Evolutionary conservation across 2,797 vertebrate species (phyloP), one percentile per base, ranked within the genome.

Genomic region (Parauchenoglanis ngamensis): DNA sequence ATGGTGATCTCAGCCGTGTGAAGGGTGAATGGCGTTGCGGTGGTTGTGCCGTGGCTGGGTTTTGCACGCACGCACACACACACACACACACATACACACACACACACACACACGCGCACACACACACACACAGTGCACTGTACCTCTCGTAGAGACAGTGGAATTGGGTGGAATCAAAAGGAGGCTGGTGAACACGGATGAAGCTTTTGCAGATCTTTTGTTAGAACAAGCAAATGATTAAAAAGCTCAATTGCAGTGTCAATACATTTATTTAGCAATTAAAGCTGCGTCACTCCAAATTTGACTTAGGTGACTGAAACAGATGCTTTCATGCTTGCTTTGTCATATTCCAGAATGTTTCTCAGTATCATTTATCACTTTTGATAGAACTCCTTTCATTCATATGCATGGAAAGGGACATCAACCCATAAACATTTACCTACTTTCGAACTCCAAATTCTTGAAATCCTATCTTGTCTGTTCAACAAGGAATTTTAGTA

Each of bases 1-100:
- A 95, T 94, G 94, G 94, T 86, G 90, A 96, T 93, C 78, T 93
- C 90, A 93, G 91, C 91, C 7, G 54, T 84, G 83, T 84, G 83
- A 84, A 56, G 25, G 68, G 65, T 28, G 63, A 73, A 73, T 73
- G 40, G 67, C 52, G 23, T 73, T 72, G 83, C 35, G 68, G 54
- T 84, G 49, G 68, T 84, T 17, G 67, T 84, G 83, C 23, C 83
- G 65, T 72, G 83, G 2, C 67, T 49, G 57, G 19, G 68, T 68
- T 83, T 67, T 23, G 63, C 4, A 3, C 46, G 31, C 63, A 21
- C 81, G 31, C 44, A 52, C 31, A 40, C 57, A 81, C 12, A 15
- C 12, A 15, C 59, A 49, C 79, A 82, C 21, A 19, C n/a, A 78
- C n/a, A 35, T 49, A 57, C 44, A n/a, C n/a, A 56, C 12, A 46